Evolutionary conservation across 2,888 invertebrate species (phyloP), one percentile per base, ranked within the genome.

Genomic region (Sinohyriopsis cumingii): DNA sequence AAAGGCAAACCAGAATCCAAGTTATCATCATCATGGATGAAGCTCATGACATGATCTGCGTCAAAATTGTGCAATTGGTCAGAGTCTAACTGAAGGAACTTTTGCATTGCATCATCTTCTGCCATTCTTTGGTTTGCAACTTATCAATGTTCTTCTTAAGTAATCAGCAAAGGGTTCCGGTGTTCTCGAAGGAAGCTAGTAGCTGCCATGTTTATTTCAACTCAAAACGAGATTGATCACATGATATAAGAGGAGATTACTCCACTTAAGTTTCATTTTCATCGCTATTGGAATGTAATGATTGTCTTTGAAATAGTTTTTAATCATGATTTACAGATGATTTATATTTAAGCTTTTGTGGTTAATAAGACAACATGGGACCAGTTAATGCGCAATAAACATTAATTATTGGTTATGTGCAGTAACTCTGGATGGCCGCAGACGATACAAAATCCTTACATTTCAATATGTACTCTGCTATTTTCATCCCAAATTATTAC

Each of bases 1-100:
- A 96, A 95, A 25, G 80, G 78, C 22, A 82, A 77, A 65, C 81
- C 84, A 54, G 78, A 79, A 71, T 85, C 83, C 66, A 82, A 81
- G 63, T 83, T 84, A 69, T 86, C 83, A 61, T 82, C 83, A 67
- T 83, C 85, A 63, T 80, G 78, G 57, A 86, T 69, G 68, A 85
- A 84, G 63, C 78, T 77, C 33, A 86, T 69, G 22, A 81, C 69
- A 56, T 74, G 67, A 22, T 75, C 77, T 45, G 76, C 53, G 57
- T 61, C 66, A 55, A 70, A 60, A 69, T 75, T 67, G n/a, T 53
- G 71, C 65, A 68, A 80, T 55, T 79, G 80, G 71, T 81, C 76
- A 54, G 67, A 62, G 68, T 77, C 78, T 66, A 75, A 63, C 24
- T 71, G 63, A 59, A 76, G 63, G 54, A 71, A 75, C 33, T 76